Evolutionary conservation across 2,797 vertebrate genomes (phyloP), one percentile per base, ranked within the genome.

Genomic region (Eidolon dupreanum): DNA sequence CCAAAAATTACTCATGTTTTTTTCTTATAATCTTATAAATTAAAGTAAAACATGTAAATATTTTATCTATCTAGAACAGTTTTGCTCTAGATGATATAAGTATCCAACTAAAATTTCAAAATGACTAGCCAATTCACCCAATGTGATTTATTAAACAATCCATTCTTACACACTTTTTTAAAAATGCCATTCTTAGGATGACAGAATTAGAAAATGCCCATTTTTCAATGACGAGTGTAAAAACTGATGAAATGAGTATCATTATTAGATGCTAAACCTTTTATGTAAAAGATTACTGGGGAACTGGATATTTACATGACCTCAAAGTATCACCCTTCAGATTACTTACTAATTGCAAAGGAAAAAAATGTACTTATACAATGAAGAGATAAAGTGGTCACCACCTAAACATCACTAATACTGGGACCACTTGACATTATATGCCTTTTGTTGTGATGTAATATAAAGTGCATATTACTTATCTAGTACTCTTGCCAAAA

Each of bases 41-140:
- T 43, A 68, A 51, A 88, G 61, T 88, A 49, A 59, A 74, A 81
- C 31, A 31, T 26, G 71, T 68, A 66, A 57, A 89, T 15, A 8
- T 2, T 75, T 75, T 36, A 82, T 55, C 38, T 9, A 77, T 41
- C 28, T 36, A 90, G 12, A 86, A 81, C 16, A 83, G 53, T 91
- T 74, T 65, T 82, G 20, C 17, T 87, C 20, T 33, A 55, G 26
- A 73, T 41, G n/a, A 77, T 63, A 15, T 74, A 77, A 11, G 20
- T 78, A 88, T 63, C 26, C 77, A 78, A 83, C 12, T 88, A 82
- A 87, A 74, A 57, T 83, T 83, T 94, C 70, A 83, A 88, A 88
- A 77, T 49, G 43, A 17, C 36, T 85, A 73, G 19, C 38, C 31
- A 55, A 92, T 63, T 16, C 83, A 77, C 19, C 20, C 53, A 83